Evolutionary conservation across 2,113 vertebrate species (phyloP).

Genomic region (Ramphastos sulfuratus): DNA sequence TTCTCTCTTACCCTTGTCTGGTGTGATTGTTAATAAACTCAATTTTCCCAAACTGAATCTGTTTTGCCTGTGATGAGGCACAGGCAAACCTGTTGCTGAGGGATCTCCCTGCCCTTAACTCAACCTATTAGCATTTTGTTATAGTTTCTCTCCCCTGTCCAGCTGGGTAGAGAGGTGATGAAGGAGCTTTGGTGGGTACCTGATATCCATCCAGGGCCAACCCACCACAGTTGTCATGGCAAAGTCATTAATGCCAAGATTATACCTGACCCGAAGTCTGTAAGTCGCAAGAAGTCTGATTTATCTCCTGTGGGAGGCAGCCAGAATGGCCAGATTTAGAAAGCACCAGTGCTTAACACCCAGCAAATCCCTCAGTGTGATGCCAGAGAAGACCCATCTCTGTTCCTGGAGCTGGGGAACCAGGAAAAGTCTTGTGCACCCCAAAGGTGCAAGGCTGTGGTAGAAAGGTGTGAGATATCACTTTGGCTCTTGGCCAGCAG

Average conservation of each 20-base stretch:
- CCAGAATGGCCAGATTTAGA: neutral
- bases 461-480: neutral
- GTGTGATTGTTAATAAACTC: too few relatives aligned
- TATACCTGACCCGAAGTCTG: neutral
- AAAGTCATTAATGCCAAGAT: neutral
- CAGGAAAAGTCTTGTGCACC: neutral
- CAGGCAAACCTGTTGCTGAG: too few relatives aligned
- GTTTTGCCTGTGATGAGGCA: too few relatives aligned
- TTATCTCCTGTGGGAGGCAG: slow-evolving; percentile 16
- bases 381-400: neutral
- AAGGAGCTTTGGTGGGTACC: neutral
- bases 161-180: neutral
- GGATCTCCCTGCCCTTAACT: too few relatives aligned
- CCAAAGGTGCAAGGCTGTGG: rapidly evolving
- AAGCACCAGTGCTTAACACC: neutral
- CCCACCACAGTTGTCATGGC: neutral
- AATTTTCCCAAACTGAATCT: too few relatives aligned
- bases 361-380: neutral
- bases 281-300: neutral
- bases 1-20: too few relatives aligned
- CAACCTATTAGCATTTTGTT: too few relatives aligned
- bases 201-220: neutral
- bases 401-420: neutral
- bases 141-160: too few relatives aligned
- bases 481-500: neutral